Evolutionary conservation across 2,888 invertebrate species (phyloP).

Genomic region (Diaperis boleti): DNA sequence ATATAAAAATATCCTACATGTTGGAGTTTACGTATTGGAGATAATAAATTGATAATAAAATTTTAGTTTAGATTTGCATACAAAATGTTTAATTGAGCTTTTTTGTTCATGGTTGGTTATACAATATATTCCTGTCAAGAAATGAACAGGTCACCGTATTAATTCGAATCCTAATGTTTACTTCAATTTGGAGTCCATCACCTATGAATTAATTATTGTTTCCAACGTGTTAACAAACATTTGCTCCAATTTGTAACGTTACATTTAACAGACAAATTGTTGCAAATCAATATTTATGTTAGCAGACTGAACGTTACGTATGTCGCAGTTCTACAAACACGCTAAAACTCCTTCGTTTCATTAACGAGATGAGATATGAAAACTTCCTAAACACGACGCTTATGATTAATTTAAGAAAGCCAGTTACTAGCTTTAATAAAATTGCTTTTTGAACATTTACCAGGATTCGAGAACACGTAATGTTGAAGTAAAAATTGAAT

Average conservation of each 20-base stretch:
- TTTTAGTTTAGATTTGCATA: too few relatives aligned
- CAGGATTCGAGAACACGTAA: neutral
- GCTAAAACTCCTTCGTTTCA: neutral
- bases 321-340: neutral
- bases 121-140: too few relatives aligned
- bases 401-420: slow-evolving; percentile 3
- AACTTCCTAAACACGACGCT: neutral
- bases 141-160: too few relatives aligned
- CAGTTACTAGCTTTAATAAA: slow-evolving; percentile 2
- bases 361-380: neutral
- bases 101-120: too few relatives aligned
- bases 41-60: too few relatives aligned
- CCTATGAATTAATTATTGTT: slow-evolving; percentile 25
- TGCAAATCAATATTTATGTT: slow-evolving; percentile 34
- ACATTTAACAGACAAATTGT: slow-evolving; percentile 34
- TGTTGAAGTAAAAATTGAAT: slow-evolving; percentile 15
- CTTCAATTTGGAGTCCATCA: slow-evolving; percentile 3
- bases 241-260: slow-evolving; percentile 33
- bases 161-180: neutral
- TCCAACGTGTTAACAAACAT: slow-evolving; percentile 33
- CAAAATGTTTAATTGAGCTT: too few relatives aligned
- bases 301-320: neutral
- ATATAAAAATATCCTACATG: too few relatives aligned
- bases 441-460: neutral
- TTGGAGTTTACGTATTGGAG: too few relatives aligned